phyloP scores from a whole-genome alignment of 1,140 invertebrate species.

The Habropoda laboriosa region DNA sequence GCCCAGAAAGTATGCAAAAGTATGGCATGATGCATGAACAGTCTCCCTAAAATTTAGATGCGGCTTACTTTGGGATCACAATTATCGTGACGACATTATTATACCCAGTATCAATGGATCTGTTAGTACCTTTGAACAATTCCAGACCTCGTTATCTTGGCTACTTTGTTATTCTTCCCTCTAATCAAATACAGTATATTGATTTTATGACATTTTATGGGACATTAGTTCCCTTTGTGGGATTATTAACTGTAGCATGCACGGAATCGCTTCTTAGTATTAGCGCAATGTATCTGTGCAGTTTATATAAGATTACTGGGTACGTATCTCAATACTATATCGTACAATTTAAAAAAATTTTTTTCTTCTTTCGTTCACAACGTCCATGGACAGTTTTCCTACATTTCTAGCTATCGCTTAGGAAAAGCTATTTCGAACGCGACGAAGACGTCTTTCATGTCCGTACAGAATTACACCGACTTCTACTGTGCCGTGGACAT shows the following conservation, averaged over 20 bases:
- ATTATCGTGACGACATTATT: too few relatives aligned
- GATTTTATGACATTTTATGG: neutral
- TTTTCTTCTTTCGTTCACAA: too few relatives aligned
- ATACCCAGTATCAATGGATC: too few relatives aligned
- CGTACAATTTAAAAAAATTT: too few relatives aligned
- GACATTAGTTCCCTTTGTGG: neutral
- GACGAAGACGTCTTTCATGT: neutral
- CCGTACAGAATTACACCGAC: neutral
- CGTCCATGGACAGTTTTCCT: too few relatives aligned
- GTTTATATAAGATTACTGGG: neutral
- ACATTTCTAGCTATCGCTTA: neutral
- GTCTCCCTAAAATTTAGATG: neutral
- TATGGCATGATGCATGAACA: too few relatives aligned
- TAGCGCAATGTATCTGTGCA: neutral
- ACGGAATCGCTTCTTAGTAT: neutral
- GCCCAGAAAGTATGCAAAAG: too few relatives aligned
- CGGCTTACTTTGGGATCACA: neutral
- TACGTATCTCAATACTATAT: neutral
- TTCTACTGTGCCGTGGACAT: neutral
- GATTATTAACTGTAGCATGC: neutral
- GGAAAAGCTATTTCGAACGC: neutral
- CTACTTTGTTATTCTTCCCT: neutral
- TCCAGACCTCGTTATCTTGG: neutral
- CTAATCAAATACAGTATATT: neutral
- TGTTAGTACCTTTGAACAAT: conserved; percentile 3